phyloP scores from a whole-genome alignment of 2,797 vertebrate genomes.

The Gymnothorax javanicus region DNA sequence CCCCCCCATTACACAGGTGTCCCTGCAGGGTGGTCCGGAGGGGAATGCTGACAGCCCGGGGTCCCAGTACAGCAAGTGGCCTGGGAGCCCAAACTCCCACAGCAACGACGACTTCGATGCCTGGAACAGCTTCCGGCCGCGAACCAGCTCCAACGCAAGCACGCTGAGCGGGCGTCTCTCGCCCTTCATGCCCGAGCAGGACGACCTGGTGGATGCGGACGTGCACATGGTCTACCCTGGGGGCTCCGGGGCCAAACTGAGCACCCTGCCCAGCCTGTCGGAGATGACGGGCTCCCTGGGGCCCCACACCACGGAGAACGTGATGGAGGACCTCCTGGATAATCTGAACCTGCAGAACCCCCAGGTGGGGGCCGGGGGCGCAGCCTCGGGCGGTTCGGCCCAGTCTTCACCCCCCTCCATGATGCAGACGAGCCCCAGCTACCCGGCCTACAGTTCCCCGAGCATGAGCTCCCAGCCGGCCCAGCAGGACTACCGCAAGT shows the following conservation, averaged over 20 bases:
- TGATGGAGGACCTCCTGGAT: slow-evolving; percentile 97
- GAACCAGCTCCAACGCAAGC: slow-evolving; percentile 96
- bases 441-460: slow-evolving; percentile 84
- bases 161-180: slow-evolving; percentile 93
- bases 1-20: slow-evolving; percentile 60
- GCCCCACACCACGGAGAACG: slow-evolving; percentile 80
- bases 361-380: slow-evolving; percentile 76
- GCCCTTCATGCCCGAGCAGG: slow-evolving; percentile 93
- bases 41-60: slow-evolving; percentile 89
- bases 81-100: slow-evolving; percentile 95
- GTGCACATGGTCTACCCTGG: slow-evolving; percentile 93
- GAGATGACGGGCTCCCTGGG: slow-evolving; percentile 88
- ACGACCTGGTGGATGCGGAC: slow-evolving; percentile 89
- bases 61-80: slow-evolving; percentile 93
- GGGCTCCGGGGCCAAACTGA: slow-evolving; percentile 85
- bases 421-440: slow-evolving; percentile 87
- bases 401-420: slow-evolving; percentile 88
- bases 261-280: slow-evolving; percentile 93
- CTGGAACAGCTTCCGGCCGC: slow-evolving; percentile 93
- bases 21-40: slow-evolving; percentile 89
- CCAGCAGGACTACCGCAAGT: slow-evolving; percentile 92
- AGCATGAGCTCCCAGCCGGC: slow-evolving; percentile 79
- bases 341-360: slow-evolving; percentile 93
- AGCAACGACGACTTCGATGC: slow-evolving; percentile 96
- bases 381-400: slow-evolving; percentile 81